Base-by-base conservation (phyloP, 2,113 vertebrate species). In the Microcebus lehilahytsara region DNA sequence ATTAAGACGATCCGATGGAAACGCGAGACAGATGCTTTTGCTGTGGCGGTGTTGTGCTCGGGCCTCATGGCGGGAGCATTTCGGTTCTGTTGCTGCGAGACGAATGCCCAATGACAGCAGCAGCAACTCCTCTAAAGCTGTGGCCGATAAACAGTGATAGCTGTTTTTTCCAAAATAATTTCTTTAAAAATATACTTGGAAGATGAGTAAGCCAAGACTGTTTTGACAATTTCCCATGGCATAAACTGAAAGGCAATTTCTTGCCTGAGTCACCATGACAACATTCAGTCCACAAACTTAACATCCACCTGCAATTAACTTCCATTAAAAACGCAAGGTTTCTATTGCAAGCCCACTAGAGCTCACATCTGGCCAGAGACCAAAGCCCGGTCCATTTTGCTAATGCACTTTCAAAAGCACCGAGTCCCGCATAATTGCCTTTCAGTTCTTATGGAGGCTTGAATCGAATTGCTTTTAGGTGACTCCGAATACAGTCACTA, bases 181-280 rank as follows among this genome's bases (percentile, higher is more conserved):
- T 56, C 92, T 85, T 83, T 34, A 23, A 74, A 71, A 67, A 27
- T 1, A 10, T 49, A 19, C 56, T 77, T 85, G 86, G 69, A 42
- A 72, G 93, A 56, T 74, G 80, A 96, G 58, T 94, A 80, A 88
- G 90, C 64, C 85, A 1, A 75, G 60, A 32, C 10, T 64, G n/a
- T 56, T 85, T 19, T 32, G 46, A 77, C 30, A 30, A 32, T 49
- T 49, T 77, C 74, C 74, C 27, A 32, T 32, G 74, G 74, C 74
- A 32, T 49, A 9, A 49, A 77, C 49, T 32, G 49, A 86, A 96
- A 97, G 91, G 25, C 42, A 83, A 34, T 93, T 86, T 51, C 80
- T 46, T 40, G 75, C 34, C 85, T 10, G 79, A 14, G 93, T 97
- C 97, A 86, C 95, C 4, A 2, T 94, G 96, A 71, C 94, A 96